Conservation (phyloP, 2,113 vertebrate genomes). For the Alectura lathami region DNA sequence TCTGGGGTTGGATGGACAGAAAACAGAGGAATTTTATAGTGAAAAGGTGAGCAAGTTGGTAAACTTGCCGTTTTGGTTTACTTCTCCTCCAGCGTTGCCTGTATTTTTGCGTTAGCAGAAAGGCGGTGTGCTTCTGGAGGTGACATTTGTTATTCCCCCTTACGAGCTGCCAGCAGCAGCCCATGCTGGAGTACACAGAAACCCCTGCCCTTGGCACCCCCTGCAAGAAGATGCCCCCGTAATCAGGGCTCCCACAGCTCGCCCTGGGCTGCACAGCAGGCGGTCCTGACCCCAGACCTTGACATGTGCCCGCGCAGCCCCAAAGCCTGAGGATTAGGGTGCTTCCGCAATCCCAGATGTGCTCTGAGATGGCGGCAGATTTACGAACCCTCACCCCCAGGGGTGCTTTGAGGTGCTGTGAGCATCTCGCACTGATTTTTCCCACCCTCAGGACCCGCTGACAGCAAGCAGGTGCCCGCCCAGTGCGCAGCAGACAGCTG, state of each 20-base stretch:
- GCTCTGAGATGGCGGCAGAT: not conserved
- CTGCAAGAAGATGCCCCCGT: not conserved
- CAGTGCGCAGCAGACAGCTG: not conserved
- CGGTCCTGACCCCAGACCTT: not conserved
- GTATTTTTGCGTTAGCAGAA: not conserved
- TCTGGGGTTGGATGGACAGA: not conserved
- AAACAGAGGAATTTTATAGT: not conserved
- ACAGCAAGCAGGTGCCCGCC: not conserved
- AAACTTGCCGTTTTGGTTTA: not conserved
- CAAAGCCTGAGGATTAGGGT: not conserved
- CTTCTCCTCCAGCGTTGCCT: not conserved
- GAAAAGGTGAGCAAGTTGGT: not conserved
- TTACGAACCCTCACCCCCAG: not conserved
- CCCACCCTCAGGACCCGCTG: not conserved
- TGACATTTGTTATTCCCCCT: not conserved
- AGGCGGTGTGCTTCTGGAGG: rapidly evolving
- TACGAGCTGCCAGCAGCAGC: not conserved
- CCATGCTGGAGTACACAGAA: not conserved
- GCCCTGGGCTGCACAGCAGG: not conserved
- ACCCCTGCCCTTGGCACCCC: not conserved
- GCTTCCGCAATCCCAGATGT: not conserved
- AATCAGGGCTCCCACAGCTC: not conserved
- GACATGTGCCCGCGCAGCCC: no score
- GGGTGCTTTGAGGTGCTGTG: not conserved
- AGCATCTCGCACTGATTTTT: not conserved